Percentiles rank a stretch among this genome's conserved stretches.
Conservation (phyloP, 2,113 vertebrate species). For the Psettodes erumei region DNA sequence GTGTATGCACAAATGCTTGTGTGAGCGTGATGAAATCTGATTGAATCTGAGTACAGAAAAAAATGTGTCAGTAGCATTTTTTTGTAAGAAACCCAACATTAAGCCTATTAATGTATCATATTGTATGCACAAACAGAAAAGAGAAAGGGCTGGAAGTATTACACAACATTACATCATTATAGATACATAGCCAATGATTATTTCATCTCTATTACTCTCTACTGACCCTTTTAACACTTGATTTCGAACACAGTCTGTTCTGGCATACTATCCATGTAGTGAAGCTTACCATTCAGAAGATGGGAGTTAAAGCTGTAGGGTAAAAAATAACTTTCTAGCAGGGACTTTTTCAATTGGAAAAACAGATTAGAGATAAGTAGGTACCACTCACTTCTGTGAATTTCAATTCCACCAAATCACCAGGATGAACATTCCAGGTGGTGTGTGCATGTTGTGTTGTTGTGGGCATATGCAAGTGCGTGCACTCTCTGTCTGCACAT, state of each 20-base stretch:
- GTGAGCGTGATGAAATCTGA: background rate
- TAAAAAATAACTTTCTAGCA: slow-evolving; percentile 34
- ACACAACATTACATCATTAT: background rate
- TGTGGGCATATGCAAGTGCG: slow-evolving; percentile 6
- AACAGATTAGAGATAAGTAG: slow-evolving; percentile 64
- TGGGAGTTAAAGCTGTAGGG: slow-evolving; percentile 34
- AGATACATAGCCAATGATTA: background rate
- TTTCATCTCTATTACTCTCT: slow-evolving; percentile 11
- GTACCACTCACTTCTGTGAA: slow-evolving; percentile 54
- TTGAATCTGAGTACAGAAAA: background rate
- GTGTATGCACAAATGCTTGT: background rate
- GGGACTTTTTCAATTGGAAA: slow-evolving; percentile 60
- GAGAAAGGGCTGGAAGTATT: background rate
- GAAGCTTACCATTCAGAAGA: slow-evolving; percentile 32
- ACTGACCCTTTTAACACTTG: slow-evolving; percentile 24
- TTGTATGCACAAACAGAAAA: background rate
- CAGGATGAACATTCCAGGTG: slow-evolving; percentile 35
- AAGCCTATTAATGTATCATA: background rate
- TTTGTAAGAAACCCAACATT: background rate
- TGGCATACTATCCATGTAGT: slow-evolving; percentile 28
- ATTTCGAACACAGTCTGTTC: slow-evolving; percentile 32
- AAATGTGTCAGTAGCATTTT: background rate
- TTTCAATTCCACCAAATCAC: slow-evolving; percentile 57
- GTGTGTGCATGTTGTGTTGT: slow-evolving; percentile 37
- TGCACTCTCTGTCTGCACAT: slow-evolving; percentile 10